Evolutionary conservation across 1,140 invertebrate genomes (phyloP), one percentile per base, ranked within the genome.

Genomic region (Procambarus virginalis): DNA sequence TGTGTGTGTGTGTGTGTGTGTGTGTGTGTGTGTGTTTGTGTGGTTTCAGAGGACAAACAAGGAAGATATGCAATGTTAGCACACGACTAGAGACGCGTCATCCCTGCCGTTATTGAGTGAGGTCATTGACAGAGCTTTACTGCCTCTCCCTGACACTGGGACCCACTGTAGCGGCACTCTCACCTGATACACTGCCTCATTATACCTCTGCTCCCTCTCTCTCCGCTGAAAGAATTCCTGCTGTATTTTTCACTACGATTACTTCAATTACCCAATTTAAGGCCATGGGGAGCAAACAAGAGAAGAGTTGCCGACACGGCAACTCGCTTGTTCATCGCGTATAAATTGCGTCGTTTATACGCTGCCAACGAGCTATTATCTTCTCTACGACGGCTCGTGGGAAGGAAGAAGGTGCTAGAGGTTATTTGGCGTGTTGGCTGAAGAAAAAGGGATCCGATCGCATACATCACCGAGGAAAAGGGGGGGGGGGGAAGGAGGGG

Each of bases 1-100:
- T 78, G 76, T 78, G 76, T 78, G 76, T 45, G 76, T 78, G 76
- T 78, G 45, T 48, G 45, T 48, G 45, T 78, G 45, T 78, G 8
- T 55, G 4, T 10, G 51, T 55, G 51, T 55, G 51, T 55, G 8
- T 55, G 51, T 55, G 51, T 55, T 2, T 55, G 8, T 55, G 12
- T 55, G 51, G 6, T 55, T 55, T 9, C 12, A 55, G 51, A 55
- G n/a, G 34, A 10, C 68, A 73, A 34, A 34, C 5, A 34, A 3
- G 20, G 68, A 8, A 73, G n/a, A 22, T 73, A 73, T 22, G 68
- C 68, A 22, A 73, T 0, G 68, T 20, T 34, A 22, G 68, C 8
- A 12, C 2, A 73, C 22, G 68, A 73, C 3, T 73, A 5, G n/a
- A 4, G 68, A 22, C 8, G 34, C 34, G 68, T 9, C n/a, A 34